Percentiles rank a stretch among this genome's conserved stretches.
Conservation (phyloP, 2,113 vertebrate species). For the Protomyctophum bolini region DNA sequence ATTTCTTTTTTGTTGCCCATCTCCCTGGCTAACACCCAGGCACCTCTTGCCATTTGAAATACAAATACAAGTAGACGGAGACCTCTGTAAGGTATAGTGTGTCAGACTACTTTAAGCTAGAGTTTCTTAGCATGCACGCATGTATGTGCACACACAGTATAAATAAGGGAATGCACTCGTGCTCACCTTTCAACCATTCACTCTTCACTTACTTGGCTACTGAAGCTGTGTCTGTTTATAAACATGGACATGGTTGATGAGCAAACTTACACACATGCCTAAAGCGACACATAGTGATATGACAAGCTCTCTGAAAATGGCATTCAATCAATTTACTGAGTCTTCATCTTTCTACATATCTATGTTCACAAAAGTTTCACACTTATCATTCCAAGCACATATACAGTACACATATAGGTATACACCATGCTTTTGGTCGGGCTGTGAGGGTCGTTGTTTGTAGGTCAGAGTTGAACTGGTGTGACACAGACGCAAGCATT, state of each 20-base stretch:
- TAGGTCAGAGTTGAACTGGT: not conserved
- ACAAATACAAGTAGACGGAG: not conserved
- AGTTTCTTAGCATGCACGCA: not conserved
- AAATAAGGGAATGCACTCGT: not conserved
- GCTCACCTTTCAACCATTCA: constrained; percentile 54
- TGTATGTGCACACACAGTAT: too few relatives aligned
- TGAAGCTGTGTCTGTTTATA: constrained; percentile 34
- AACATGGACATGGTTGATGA: constrained; percentile 11
- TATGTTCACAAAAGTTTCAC: not conserved
- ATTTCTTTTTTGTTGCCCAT: not conserved
- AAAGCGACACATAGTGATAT: not conserved
- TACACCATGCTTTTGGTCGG: not conserved
- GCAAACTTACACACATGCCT: not conserved
- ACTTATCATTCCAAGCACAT: not conserved
- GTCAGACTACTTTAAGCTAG: not conserved
- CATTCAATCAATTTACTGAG: not conserved
- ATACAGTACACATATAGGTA: too few relatives aligned
- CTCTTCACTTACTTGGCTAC: constrained; percentile 34
- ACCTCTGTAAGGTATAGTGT: constrained; percentile 2
- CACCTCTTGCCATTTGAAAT: not conserved
- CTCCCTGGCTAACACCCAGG: not conserved
- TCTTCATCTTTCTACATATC: too few relatives aligned
- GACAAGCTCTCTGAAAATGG: not conserved
- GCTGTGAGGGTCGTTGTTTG: not conserved
- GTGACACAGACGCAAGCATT: not conserved